A percentile compares a stretch with the other conserved stretches of the same genome.
Conservation (phyloP, 2,113 vertebrate genomes). For the Motacilla alba region DNA sequence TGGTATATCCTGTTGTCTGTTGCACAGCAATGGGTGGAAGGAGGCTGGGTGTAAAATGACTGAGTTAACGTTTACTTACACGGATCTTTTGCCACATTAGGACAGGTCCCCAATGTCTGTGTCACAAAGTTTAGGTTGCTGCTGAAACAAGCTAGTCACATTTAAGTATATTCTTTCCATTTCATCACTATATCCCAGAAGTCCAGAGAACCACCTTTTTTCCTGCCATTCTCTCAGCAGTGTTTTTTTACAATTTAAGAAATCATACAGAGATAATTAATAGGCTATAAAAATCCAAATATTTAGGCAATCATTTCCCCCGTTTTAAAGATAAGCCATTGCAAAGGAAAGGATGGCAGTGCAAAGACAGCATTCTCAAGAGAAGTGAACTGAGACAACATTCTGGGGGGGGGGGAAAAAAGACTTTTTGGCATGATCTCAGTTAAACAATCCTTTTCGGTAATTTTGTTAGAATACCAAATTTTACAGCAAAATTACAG, state of each 20-base stretch:
- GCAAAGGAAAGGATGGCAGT: neutral
- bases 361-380: constrained; percentile 26
- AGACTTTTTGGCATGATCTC: constrained; percentile 7
- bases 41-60: neutral
- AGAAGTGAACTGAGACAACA: constrained; percentile 43
- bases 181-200: neutral
- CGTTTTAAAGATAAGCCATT: constrained; percentile 36
- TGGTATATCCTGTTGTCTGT: neutral
- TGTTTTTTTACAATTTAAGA: neutral
- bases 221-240: neutral
- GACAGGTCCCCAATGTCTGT: neutral
- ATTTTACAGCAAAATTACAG: constrained; percentile 65
- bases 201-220: neutral
- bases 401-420: neutral
- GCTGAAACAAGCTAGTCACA: neutral
- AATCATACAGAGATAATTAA: constrained; percentile 27
- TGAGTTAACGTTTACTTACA: neutral
- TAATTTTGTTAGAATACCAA: constrained; percentile 37
- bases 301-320: neutral
- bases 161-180: neutral
- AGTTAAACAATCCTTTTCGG: constrained; percentile 36
- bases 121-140: neutral
- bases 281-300: neutral
- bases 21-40: neutral
- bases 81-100: neutral